These are phyloP conservation scores for Muricea muricata DNA, from an alignment of 92 coral and sea anemone genomes.

Conservation along the genomic window DNA sequence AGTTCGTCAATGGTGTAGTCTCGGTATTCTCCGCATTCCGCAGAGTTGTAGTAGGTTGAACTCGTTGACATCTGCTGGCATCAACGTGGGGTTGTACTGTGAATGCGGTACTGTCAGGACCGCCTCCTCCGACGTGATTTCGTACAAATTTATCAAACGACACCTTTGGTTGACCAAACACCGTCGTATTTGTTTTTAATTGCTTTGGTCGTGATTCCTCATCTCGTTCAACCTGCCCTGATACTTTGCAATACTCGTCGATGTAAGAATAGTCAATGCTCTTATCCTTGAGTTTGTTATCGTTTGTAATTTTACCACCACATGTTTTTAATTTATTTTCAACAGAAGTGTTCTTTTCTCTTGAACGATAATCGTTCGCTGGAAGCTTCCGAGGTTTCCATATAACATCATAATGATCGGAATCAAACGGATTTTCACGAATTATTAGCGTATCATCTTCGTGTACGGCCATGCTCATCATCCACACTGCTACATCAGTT, in stretches of 20 bases:
- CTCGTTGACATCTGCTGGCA: not conserved
- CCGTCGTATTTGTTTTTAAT: conserved; percentile 23
- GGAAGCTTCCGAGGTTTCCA: conserved; percentile 22
- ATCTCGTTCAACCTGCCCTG: not conserved
- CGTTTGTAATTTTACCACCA: not conserved
- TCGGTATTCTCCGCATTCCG: not conserved
- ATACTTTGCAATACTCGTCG: conserved; percentile 37
- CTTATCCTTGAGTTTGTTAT: conserved; percentile 13
- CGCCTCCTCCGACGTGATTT: conserved; percentile 29
- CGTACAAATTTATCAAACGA: conserved; percentile 32
- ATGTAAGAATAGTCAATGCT: conserved; percentile 18
- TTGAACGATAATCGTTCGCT: conserved; percentile 10
- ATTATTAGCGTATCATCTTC: conserved; percentile 15
- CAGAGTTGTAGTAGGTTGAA: not conserved
- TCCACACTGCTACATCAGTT: not conserved
- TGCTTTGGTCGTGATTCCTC: not conserved
- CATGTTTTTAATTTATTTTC: conserved; percentile 30
- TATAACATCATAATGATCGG: not conserved
- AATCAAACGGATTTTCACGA: conserved; percentile 38
- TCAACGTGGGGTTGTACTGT: not conserved
- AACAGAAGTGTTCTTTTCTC: not conserved
- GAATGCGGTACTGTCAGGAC: conserved; percentile 2
- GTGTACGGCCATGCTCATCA: not conserved
- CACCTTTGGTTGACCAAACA: conserved; percentile 31
- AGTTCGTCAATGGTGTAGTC: not conserved